These are phyloP conservation scores for Macrosoma leucophasiata DNA, from an alignment of 2,888 invertebrate species.

Conservation along the genomic window DNA sequence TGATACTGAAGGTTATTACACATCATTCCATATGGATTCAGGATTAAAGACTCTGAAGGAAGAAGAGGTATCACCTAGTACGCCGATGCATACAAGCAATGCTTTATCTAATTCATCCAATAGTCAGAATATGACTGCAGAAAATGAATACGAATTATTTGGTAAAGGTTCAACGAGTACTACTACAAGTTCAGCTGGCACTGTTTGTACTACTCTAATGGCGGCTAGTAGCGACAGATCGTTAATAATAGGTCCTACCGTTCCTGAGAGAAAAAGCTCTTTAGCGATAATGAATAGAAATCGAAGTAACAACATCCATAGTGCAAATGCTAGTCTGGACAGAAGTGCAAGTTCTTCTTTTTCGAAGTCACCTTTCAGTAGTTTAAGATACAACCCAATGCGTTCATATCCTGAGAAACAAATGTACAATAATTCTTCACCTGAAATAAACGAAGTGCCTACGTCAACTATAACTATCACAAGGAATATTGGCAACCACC, in stretches of 20 bases:
- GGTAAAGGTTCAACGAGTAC: slow-evolving; percentile 95
- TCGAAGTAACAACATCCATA: slow-evolving; percentile 64
- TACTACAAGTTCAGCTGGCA: slow-evolving; percentile 92
- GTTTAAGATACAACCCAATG: slow-evolving; percentile 52
- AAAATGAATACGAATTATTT: slow-evolving; percentile 93
- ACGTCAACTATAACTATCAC: slow-evolving; percentile 59
- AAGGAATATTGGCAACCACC: slow-evolving; percentile 53
- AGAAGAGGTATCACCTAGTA: slow-evolving; percentile 77
- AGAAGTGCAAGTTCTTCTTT: slow-evolving; percentile 63
- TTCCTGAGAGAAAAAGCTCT: slow-evolving; percentile 89
- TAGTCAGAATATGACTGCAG: slow-evolving; percentile 83
- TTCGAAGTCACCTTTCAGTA: slow-evolving; percentile 58
- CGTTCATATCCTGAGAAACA: slow-evolving; percentile 52
- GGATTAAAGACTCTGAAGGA: slow-evolving; percentile 91
- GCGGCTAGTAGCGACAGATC: slow-evolving; percentile 80
- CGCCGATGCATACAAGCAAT: slow-evolving; percentile 82
- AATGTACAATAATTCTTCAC: slow-evolving; percentile 50
- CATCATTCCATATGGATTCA: slow-evolving; percentile 97
- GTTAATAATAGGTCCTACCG: slow-evolving; percentile 81
- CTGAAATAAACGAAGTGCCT: slow-evolving; percentile 50
- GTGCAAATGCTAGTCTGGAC: slow-evolving; percentile 75
- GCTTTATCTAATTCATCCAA: slow-evolving; percentile 82
- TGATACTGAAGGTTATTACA: slow-evolving; percentile 98
- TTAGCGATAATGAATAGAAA: slow-evolving; percentile 76
- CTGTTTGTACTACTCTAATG: slow-evolving; percentile 89